Evolutionary conservation across 2,797 vertebrate genomes (phyloP), one percentile per base, ranked within the genome.

Genomic region (Hemitrygon akajei): DNA sequence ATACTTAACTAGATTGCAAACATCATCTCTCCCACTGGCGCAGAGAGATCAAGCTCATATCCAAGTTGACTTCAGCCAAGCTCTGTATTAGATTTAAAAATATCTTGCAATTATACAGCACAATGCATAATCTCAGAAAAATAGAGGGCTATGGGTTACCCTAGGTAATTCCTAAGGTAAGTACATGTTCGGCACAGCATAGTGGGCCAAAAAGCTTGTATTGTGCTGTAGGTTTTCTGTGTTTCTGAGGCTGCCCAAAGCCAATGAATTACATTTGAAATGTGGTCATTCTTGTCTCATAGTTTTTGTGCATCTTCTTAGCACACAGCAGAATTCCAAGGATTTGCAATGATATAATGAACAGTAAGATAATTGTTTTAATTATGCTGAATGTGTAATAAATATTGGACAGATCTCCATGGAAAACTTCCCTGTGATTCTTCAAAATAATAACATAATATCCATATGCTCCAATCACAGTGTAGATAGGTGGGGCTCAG

Each of bases 1-100:
- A 11, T 66, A 75, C 75, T 91, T 92, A 92, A 92, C 91, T 92
- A 92, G 37, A 27, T 22, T 14, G 69, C 91, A 47, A 40, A 25
- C 69, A 75, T 66, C 91, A 92, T 92, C 69, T 92, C 66, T 75
- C 69, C 71, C 37, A 47, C 37, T 47, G 91, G 40, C 7, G 40
- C 73, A 40, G 47, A 56, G 20, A 56, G 71, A 9, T 73, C 37
- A 18, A 10, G 47, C 40, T 82, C 40, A 9, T 40, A 27, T 34
- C 22, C 16, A 27, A 47, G 81, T 47, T 84, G 40, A 87, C 30
- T 34, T 0, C 4, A 60, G 58, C 58, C 5, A 18, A 16, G 56
- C 30, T 60, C 58, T 63, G 84, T 14, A 58, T 30, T 76, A n/a
- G 27, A 10, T 77, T n/a, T 11, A 77, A 77, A 77, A 73, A 18